These are phyloP conservation scores for Carduelis carduelis DNA, from an alignment of 2,797 vertebrate species.

Conservation along the genomic window DNA sequence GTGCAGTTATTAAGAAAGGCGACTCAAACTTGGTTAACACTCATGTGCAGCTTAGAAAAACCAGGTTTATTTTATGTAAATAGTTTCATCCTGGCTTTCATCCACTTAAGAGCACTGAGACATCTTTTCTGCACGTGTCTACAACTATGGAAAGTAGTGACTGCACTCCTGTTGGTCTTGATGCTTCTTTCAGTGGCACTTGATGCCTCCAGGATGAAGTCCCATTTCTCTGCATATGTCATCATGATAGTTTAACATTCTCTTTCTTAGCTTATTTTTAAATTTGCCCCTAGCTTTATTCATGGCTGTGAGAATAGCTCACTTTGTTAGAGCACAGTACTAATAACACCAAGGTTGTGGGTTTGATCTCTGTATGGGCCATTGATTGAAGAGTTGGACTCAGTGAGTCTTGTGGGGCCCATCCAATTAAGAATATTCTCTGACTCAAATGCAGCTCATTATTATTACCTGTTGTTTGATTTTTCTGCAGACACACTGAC, in stretches of 20 bases:
- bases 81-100: background rate
- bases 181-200: background rate
- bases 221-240: background rate
- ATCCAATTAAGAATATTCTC: background rate
- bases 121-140: background rate
- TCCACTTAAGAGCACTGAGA: background rate
- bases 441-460: background rate
- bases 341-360: background rate
- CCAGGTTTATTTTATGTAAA: background rate
- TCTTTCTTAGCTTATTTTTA: background rate
- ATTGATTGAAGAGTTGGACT: background rate
- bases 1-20: background rate
- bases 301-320: background rate
- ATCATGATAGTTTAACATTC: background rate
- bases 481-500: background rate
- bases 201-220: background rate
- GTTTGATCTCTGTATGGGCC: background rate
- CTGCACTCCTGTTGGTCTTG: background rate
- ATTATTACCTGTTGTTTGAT: background rate
- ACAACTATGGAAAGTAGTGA: background rate
- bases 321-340: background rate
- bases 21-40: background rate
- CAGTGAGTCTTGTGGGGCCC: accelerated
- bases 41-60: background rate
- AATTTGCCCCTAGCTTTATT: background rate